These are phyloP conservation scores for Novumbra hubbsi DNA, from an alignment of 2,797 vertebrate genomes.

Conservation along the genomic window DNA sequence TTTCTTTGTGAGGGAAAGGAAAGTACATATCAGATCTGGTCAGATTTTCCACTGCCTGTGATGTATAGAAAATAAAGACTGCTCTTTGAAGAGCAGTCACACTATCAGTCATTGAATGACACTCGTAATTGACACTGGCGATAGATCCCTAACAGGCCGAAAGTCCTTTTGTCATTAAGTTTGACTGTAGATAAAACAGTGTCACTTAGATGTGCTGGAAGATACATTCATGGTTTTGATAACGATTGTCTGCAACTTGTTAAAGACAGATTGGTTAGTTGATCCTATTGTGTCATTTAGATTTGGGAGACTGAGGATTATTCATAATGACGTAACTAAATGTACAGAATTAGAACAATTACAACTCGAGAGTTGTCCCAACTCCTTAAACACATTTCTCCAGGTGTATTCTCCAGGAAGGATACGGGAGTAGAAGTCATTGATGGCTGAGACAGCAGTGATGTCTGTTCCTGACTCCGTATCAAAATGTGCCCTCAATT, in stretches of 20 bases:
- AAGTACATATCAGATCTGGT: not conserved
- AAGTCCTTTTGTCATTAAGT: not conserved
- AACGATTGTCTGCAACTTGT: not conserved
- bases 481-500: not conserved
- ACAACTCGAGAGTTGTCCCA: too few species aligned
- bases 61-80: not conserved
- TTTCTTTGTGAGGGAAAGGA: not conserved
- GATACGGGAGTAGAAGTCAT: constrained; percentile 91
- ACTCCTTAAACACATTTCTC: too few species aligned
- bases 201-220: not conserved
- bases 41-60: not conserved
- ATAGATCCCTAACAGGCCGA: not conserved
- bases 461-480: constrained; percentile 59
- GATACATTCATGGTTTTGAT: not conserved
- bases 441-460: constrained; percentile 83
- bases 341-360: too few species aligned
- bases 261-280: not conserved
- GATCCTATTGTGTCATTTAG: not conserved
- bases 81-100: not conserved
- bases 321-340: too few species aligned
- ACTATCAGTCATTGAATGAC: not conserved
- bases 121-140: not conserved
- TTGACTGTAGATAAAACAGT: not conserved
- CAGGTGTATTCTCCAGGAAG: constrained; percentile 51
- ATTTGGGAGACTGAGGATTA: too few species aligned